These are phyloP conservation scores for Philaethria dido DNA, from an alignment of 2,888 invertebrate species.

Conservation along the genomic window DNA sequence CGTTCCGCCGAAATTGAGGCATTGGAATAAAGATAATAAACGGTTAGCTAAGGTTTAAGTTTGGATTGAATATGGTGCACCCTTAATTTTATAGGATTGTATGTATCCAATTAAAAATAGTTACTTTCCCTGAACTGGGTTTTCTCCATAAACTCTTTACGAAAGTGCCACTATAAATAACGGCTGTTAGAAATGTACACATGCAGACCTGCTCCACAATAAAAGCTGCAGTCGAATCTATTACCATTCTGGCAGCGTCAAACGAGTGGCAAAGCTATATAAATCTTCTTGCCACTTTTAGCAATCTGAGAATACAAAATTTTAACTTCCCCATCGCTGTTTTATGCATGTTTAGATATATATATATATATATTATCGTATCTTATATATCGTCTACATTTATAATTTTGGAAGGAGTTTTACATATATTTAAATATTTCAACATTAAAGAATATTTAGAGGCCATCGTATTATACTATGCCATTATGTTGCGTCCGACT, in stretches of 20 bases:
- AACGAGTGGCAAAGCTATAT: conserved; percentile 39
- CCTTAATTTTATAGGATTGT: too few relatives aligned
- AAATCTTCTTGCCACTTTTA: conserved; percentile 31
- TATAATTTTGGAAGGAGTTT: too few relatives aligned
- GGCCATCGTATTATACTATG: too few relatives aligned
- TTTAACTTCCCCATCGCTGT: neutral
- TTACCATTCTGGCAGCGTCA: conserved; percentile 39
- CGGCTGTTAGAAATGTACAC: conserved; percentile 18
- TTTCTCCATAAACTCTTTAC: neutral
- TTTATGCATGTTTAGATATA: neutral
- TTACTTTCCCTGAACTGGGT: neutral
- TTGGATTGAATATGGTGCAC: too few relatives aligned
- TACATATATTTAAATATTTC: too few relatives aligned
- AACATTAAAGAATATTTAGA: too few relatives aligned
- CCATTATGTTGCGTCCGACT: too few relatives aligned
- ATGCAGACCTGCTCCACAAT: conserved; percentile 25
- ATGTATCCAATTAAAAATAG: neutral
- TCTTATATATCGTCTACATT: too few relatives aligned
- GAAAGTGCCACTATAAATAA: conserved; percentile 23
- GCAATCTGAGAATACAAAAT: conserved; percentile 30
- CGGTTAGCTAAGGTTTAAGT: too few relatives aligned
- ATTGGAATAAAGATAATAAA: too few relatives aligned
- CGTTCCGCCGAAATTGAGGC: too few relatives aligned
- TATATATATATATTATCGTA: neutral
- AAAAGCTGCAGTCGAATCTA: conserved; percentile 30